A percentile compares a stretch with the other conserved stretches of the same genome.
Evolutionary conservation across 2,113 vertebrate genomes (phyloP).

Genomic region (Gavialis gangeticus): DNA sequence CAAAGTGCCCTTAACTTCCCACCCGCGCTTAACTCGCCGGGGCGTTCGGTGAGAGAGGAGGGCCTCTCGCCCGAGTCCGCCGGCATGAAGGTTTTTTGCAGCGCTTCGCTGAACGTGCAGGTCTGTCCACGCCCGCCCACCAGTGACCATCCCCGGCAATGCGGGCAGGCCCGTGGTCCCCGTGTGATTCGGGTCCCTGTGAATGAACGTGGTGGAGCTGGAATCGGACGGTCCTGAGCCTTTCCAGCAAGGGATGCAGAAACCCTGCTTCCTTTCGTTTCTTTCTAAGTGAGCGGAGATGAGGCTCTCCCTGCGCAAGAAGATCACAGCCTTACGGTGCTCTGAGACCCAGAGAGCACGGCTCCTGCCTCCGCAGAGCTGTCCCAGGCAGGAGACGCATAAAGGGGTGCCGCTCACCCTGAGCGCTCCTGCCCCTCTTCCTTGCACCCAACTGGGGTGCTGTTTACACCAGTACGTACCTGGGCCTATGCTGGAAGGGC

Average conservation of each 20-base stretch:
- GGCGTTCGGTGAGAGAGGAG: no score
- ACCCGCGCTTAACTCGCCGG: slow-evolving; percentile 23
- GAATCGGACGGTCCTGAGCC: neutral
- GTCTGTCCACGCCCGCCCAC: no score
- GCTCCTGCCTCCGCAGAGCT: no score
- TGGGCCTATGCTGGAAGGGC: no score
- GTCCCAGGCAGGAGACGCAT: no score
- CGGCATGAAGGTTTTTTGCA: neutral
- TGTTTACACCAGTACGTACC: no score
- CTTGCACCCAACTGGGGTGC: no score
- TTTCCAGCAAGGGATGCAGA: neutral
- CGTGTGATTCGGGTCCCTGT: neutral
- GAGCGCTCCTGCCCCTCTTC: neutral
- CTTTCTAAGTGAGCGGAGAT: neutral
- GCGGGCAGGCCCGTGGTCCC: neutral
- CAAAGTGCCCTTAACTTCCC: neutral
- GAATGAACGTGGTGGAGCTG: neutral
- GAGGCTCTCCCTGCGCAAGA: no score
- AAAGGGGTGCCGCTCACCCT: accelerated
- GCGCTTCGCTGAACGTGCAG: neutral
- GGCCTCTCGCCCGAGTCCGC: neutral
- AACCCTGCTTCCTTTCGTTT: neutral
- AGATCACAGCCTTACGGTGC: no score
- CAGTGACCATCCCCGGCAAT: no score
- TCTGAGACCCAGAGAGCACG: no score